These are phyloP conservation scores for Pseudomyrmex flavicornis DNA, from an alignment of 1,140 invertebrate genomes.

Conservation along the genomic window DNA sequence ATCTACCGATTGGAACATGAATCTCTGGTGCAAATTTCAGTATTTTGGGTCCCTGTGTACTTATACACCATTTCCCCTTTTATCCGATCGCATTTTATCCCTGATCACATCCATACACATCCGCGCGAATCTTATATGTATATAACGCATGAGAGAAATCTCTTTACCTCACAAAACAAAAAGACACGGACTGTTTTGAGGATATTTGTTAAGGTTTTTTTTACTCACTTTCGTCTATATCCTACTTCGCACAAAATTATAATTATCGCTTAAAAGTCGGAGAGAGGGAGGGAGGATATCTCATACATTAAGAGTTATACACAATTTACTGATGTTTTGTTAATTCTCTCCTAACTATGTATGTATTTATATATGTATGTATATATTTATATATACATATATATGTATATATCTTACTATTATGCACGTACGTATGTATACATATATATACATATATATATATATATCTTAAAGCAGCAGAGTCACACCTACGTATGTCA, in stretches of 20 bases:
- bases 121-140: slow-evolving; percentile 7
- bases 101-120: slow-evolving; percentile 1
- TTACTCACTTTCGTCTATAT: not conserved
- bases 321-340: slow-evolving; percentile 72
- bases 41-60: slow-evolving; percentile 72
- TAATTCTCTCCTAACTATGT: slow-evolving; percentile 76
- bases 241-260: slow-evolving; percentile 58
- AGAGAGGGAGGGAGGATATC: slow-evolving; percentile 16
- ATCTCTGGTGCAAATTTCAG: slow-evolving; percentile 63
- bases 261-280: slow-evolving; percentile 43
- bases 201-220: not conserved
- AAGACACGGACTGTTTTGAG: slow-evolving; percentile 23
- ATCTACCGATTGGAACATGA: slow-evolving; percentile 70
- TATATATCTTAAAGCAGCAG: slow-evolving; percentile 10
- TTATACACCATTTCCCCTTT: slow-evolving; percentile 62
- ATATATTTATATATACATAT: slow-evolving; percentile 53
- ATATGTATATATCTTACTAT: not conserved
- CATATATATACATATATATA: slow-evolving; percentile 57
- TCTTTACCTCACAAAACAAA: slow-evolving; percentile 42
- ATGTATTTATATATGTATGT: slow-evolving; percentile 63
- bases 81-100: slow-evolving; percentile 20
- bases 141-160: slow-evolving; percentile 16
- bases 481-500: slow-evolving; percentile 63
- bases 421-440: slow-evolving; percentile 54
- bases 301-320: slow-evolving; percentile 75